Evolutionary conservation across 1,140 invertebrate genomes (phyloP).

Genomic region (Vanessa atalanta): DNA sequence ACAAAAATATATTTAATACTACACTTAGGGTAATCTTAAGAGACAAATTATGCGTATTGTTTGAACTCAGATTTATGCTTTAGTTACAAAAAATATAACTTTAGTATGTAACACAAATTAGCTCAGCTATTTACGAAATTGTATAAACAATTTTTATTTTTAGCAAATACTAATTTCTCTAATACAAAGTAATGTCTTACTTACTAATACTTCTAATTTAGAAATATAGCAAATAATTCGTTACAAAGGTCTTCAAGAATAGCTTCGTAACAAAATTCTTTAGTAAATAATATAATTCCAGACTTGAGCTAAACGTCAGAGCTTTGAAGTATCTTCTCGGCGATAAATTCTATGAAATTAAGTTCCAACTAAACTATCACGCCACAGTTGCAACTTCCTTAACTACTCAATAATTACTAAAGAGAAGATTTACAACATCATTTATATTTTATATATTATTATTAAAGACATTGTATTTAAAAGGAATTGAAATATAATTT

Average conservation of each 20-base stretch:
- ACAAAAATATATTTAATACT: too few relatives aligned
- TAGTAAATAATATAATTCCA: not conserved
- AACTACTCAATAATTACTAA: conserved; percentile 21
- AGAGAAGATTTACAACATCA: conserved; percentile 6
- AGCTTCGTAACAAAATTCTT: not conserved
- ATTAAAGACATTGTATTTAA: not conserved
- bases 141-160: too few relatives aligned
- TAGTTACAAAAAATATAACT: too few relatives aligned
- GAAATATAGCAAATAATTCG: too few relatives aligned
- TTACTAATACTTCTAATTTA: too few relatives aligned
- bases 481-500: not conserved
- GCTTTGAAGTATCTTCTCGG: conserved; percentile 7
- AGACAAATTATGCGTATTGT: too few relatives aligned
- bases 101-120: too few relatives aligned
- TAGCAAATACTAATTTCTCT: too few relatives aligned
- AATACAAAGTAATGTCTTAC: too few relatives aligned
- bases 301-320: conserved; percentile 8
- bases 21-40: too few relatives aligned
- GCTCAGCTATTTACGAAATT: too few relatives aligned
- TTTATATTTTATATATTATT: not conserved
- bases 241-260: not conserved
- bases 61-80: too few relatives aligned
- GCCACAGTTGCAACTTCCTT: conserved; percentile 16
- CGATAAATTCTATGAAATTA: conserved; percentile 19
- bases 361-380: conserved; percentile 24